These are phyloP conservation scores for Acrobasis consociella DNA, from an alignment of 2,888 invertebrate species.

Conservation along the genomic window DNA sequence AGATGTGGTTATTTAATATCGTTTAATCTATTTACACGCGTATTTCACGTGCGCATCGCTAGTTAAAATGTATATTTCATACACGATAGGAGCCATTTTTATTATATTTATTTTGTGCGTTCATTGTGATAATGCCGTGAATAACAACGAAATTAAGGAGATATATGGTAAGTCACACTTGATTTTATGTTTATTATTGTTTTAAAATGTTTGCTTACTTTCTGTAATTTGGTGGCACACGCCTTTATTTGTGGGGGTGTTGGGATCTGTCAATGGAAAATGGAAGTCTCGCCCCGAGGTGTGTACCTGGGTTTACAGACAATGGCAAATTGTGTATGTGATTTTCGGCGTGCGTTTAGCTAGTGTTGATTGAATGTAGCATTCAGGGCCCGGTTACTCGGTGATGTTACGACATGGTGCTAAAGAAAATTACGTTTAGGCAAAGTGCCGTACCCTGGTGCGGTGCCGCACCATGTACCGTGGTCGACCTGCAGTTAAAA, in stretches of 20 bases:
- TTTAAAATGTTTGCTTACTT: background rate
- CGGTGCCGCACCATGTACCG: too few species aligned
- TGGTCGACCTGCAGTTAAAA: too few species aligned
- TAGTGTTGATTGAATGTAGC: too few species aligned
- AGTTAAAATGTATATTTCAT: slow-evolving; percentile 75
- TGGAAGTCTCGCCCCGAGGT: slow-evolving; percentile 8
- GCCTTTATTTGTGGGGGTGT: slow-evolving; percentile 11
- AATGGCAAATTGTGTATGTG: background rate
- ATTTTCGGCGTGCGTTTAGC: too few species aligned
- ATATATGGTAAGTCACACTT: slow-evolving; percentile 68
- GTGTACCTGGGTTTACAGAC: background rate
- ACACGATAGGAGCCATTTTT: slow-evolving; percentile 81
- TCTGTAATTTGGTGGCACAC: background rate
- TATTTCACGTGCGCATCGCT: slow-evolving; percentile 61
- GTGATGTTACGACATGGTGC: background rate
- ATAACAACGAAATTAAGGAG: slow-evolving; percentile 77
- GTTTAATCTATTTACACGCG: slow-evolving; percentile 64
- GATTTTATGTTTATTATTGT: slow-evolving; percentile 22
- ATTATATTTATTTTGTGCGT: slow-evolving; percentile 81
- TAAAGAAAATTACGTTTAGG: too few species aligned
- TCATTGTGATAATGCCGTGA: slow-evolving; percentile 79
- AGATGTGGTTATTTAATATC: slow-evolving; percentile 72
- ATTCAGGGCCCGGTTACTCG: too few species aligned
- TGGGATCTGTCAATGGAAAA: background rate
- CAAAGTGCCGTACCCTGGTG: too few species aligned